Percentiles rank a stretch among this genome's conserved stretches.
These are phyloP conservation scores for Corydoras maculifer DNA, from an alignment of 2,113 vertebrate genomes.

Conservation along the genomic window DNA sequence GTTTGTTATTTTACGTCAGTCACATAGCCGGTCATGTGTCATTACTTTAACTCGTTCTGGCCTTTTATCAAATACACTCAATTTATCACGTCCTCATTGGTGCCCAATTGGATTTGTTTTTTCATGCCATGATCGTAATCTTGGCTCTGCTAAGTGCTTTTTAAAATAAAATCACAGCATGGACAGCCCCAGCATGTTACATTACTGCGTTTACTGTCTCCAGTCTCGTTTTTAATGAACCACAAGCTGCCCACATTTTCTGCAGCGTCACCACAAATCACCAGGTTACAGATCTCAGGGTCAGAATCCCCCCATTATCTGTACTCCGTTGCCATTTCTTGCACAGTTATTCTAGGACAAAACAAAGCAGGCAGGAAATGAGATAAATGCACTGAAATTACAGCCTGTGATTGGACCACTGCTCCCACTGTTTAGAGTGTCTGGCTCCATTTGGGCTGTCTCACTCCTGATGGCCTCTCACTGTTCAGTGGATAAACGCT, in stretches of 20 bases:
- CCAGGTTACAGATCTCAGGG: conserved; percentile 47
- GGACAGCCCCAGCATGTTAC: conserved; percentile 35
- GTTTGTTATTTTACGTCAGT: neutral
- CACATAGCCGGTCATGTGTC: neutral
- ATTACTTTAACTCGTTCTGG: conserved; percentile 10
- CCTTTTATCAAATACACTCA: neutral
- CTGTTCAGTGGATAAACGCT: conserved; percentile 22
- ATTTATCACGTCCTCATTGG: conserved; percentile 16
- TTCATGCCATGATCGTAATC: conserved; percentile 22
- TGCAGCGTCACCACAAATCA: conserved; percentile 44
- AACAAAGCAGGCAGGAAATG: conserved; percentile 64
- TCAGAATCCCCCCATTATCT: conserved; percentile 55
- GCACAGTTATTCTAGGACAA: conserved; percentile 54
- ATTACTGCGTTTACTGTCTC: conserved; percentile 39
- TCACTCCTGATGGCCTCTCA: conserved; percentile 23
- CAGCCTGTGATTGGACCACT: conserved; percentile 57
- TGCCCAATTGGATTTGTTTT: conserved; percentile 20
- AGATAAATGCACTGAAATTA: conserved; percentile 61
- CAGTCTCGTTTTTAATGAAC: conserved; percentile 42
- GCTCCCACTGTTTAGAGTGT: conserved; percentile 52
- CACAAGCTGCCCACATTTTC: conserved; percentile 41
- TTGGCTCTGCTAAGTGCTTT: conserved; percentile 19
- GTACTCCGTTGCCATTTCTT: conserved; percentile 53
- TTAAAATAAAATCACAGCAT: conserved; percentile 41
- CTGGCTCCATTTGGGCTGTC: conserved; percentile 47